Evolutionary conservation across 2,797 vertebrate species (phyloP).

Genomic region (Bradypodion ventrale): DNA sequence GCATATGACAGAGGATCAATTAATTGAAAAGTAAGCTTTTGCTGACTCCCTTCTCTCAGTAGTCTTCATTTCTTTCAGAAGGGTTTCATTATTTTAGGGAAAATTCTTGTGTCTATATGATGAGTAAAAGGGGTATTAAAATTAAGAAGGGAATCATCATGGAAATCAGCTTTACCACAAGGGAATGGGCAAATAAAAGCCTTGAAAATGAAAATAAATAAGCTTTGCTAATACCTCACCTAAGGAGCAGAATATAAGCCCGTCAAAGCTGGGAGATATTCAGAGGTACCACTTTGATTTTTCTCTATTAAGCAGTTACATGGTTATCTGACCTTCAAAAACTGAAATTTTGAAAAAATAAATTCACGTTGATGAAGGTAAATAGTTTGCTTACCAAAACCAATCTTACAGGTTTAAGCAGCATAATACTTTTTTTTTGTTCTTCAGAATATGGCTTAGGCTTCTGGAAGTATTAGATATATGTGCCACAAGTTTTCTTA

Average conservation of each 20-base stretch:
- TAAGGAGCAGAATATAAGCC: slow-evolving; percentile 88
- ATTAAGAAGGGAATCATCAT: slow-evolving; percentile 97
- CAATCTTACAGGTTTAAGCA: slow-evolving; percentile 49
- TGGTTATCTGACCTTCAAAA: slow-evolving; percentile 91
- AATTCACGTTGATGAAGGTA: slow-evolving; percentile 74
- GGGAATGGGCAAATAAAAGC: slow-evolving; percentile 95
- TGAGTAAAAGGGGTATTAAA: slow-evolving; percentile 98
- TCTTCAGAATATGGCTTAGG: slow-evolving; percentile 68
- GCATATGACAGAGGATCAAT: slow-evolving; percentile 95
- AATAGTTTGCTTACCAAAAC: slow-evolving; percentile 73
- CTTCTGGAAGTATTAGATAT: slow-evolving; percentile 76
- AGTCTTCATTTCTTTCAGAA: slow-evolving; percentile 89
- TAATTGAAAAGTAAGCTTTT: slow-evolving; percentile 88
- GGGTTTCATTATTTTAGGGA: slow-evolving; percentile 92
- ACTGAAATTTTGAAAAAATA: slow-evolving; percentile 78
- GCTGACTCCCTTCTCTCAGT: slow-evolving; percentile 85
- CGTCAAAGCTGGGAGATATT: slow-evolving; percentile 80
- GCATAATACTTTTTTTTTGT: slow-evolving; percentile 50
- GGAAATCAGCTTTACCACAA: slow-evolving; percentile 96
- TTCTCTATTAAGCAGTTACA: slow-evolving; percentile 86
- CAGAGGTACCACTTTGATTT: slow-evolving; percentile 81
- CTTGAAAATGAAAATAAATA: slow-evolving; percentile 99
- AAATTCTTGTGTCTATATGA: slow-evolving; percentile 95
- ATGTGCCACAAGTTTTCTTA: slow-evolving; percentile 74
- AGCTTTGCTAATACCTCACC: slow-evolving; percentile 96